phyloP scores from a whole-genome alignment of 2,888 invertebrate genomes.

The Calameuta filiformis region DNA sequence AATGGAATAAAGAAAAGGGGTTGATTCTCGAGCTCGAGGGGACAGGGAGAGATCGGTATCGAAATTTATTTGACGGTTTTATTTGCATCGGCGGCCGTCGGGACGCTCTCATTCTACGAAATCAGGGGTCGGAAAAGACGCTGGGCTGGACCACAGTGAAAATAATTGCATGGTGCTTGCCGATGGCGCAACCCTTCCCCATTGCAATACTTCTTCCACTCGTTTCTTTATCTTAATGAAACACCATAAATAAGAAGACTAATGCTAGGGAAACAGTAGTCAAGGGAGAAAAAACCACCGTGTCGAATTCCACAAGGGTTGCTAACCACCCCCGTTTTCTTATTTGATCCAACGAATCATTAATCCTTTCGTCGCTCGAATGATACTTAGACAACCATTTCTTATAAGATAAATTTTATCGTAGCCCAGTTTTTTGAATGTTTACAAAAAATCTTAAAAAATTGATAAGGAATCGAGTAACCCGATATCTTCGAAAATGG shows the following conservation, averaged over 20 bases:
- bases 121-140: slow-evolving; percentile 37
- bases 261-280: slow-evolving; percentile 59
- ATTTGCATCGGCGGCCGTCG: slow-evolving; percentile 54
- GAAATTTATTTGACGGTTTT: slow-evolving; percentile 63
- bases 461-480: not conserved
- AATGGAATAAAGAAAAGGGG: slow-evolving; percentile 44
- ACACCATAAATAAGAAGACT: slow-evolving; percentile 64
- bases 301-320: slow-evolving; percentile 37
- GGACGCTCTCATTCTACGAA: slow-evolving; percentile 30
- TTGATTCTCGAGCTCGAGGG: slow-evolving; percentile 35
- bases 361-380: slow-evolving; percentile 24
- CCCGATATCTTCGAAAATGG: not conserved
- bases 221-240: slow-evolving; percentile 64
- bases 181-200: slow-evolving; percentile 43
- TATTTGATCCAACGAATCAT: slow-evolving; percentile 25
- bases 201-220: slow-evolving; percentile 49
- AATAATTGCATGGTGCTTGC: slow-evolving; percentile 63
- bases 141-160: slow-evolving; percentile 42
- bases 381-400: not conserved
- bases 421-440: not conserved
- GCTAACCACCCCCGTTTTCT: slow-evolving; percentile 11
- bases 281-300: slow-evolving; percentile 48
- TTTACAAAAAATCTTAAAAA: not conserved
- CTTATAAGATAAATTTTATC: not conserved
- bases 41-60: slow-evolving; percentile 55